These are phyloP conservation scores for Melinopterus prodromus DNA, from an alignment of 2,888 invertebrate genomes.

Conservation along the genomic window DNA sequence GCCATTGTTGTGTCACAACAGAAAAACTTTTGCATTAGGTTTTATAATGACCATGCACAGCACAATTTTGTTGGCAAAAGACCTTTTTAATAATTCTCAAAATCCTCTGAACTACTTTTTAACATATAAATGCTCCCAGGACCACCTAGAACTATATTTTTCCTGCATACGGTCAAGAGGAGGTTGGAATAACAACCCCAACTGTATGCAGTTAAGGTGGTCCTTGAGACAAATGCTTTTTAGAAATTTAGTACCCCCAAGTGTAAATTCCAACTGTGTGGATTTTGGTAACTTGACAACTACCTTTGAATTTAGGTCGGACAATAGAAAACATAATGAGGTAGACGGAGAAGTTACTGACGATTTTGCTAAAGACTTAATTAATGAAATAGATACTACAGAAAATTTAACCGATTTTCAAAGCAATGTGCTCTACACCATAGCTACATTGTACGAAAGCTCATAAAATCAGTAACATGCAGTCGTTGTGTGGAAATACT, in stretches of 20 bases:
- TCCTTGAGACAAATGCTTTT: constrained; percentile 43
- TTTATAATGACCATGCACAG: not conserved
- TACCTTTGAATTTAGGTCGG: no score
- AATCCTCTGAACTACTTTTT: constrained; percentile 36
- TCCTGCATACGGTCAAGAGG: constrained; percentile 44
- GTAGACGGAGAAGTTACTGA: no score
- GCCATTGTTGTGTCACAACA: not conserved
- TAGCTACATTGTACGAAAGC: no score
- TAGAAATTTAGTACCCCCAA: constrained; percentile 41
- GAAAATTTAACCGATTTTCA: no score
- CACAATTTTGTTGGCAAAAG: not conserved
- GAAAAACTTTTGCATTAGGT: not conserved
- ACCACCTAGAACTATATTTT: constrained; percentile 44
- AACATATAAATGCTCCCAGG: constrained; percentile 42
- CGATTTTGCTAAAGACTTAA: no score
- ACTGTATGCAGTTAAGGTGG: constrained; percentile 46
- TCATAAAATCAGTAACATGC: no score
- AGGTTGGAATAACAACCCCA: constrained; percentile 46
- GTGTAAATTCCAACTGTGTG: constrained; percentile 32
- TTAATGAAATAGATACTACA: no score
- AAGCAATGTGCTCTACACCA: no score
- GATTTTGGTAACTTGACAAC: no score
- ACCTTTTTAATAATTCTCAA: constrained; percentile 9
- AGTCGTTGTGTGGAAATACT: no score
- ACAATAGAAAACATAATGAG: no score